These are phyloP conservation scores for Drosophila varians DNA, from an alignment of 1,140 invertebrate genomes.

Conservation along the genomic window DNA sequence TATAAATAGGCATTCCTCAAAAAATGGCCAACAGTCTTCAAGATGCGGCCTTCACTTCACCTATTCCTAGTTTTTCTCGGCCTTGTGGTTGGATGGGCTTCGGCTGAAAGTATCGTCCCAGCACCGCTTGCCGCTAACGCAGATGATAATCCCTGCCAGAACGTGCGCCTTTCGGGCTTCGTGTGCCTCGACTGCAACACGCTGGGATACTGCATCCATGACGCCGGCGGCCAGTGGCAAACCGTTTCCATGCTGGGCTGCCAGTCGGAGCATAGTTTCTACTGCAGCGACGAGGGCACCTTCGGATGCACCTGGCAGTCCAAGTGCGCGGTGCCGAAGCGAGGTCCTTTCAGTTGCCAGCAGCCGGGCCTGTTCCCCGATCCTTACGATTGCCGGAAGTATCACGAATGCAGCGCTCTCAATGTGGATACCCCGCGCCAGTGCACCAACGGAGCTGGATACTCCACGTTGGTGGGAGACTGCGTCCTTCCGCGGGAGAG, in stretches of 20 bases:
- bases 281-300: slow-evolving; percentile 66
- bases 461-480: slow-evolving; percentile 39
- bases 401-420: slow-evolving; percentile 72
- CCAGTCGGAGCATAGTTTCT: slow-evolving; percentile 55
- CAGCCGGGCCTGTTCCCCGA: slow-evolving; percentile 75
- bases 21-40: slow-evolving; percentile 25
- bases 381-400: slow-evolving; percentile 79
- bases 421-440: slow-evolving; percentile 45
- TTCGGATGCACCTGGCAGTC: slow-evolving; percentile 64
- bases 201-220: slow-evolving; percentile 56
- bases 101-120: neutral
- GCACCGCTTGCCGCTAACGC: neutral
- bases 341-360: slow-evolving; percentile 70
- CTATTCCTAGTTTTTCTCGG: slow-evolving; percentile 7
- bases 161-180: slow-evolving; percentile 56
- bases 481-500: slow-evolving; percentile 54
- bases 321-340: slow-evolving; percentile 48
- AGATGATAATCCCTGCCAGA: slow-evolving; percentile 58
- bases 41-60: slow-evolving; percentile 24
- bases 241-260: slow-evolving; percentile 57
- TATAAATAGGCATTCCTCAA: neutral
- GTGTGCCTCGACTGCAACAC: slow-evolving; percentile 67
- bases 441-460: slow-evolving; percentile 64
- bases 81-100: neutral
- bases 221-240: slow-evolving; percentile 48